phyloP scores from a whole-genome alignment of 2,888 invertebrate species.

The Plutella xylostella region DNA sequence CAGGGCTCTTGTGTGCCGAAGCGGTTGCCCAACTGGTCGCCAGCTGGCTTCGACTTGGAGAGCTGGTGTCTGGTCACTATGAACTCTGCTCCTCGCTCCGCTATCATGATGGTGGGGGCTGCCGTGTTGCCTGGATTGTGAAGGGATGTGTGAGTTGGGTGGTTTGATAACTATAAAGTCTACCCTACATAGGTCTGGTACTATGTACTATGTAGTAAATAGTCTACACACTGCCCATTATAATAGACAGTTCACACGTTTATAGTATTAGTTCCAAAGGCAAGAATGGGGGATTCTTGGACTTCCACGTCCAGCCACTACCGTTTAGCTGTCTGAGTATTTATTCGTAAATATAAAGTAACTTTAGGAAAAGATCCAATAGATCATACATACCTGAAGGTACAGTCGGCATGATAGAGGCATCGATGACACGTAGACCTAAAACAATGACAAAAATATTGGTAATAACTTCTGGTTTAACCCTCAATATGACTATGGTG shows the following conservation, averaged over 20 bases:
- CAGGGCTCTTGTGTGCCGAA: slow-evolving; percentile 28
- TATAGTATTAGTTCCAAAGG: too few relatives aligned
- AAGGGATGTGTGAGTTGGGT: not conserved
- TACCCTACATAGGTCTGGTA: too few relatives aligned
- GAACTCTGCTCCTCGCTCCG: slow-evolving; percentile 66
- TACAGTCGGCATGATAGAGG: slow-evolving; percentile 72
- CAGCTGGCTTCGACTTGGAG: slow-evolving; percentile 29
- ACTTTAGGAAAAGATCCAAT: not conserved
- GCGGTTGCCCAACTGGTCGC: slow-evolving; percentile 22
- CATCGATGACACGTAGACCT: slow-evolving; percentile 70
- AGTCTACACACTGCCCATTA: not conserved
- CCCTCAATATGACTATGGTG: not conserved
- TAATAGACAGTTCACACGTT: too few relatives aligned
- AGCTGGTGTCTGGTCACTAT: slow-evolving; percentile 56
- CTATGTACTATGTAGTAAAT: not conserved
- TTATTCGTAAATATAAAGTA: not conserved
- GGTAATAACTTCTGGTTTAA: not conserved
- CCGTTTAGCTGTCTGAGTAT: too few relatives aligned
- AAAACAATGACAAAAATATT: slow-evolving; percentile 17
- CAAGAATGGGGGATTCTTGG: too few relatives aligned
- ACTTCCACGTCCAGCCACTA: too few relatives aligned
- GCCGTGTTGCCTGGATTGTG: slow-evolving; percentile 61
- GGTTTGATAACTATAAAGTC: too few relatives aligned
- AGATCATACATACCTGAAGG: slow-evolving; percentile 37
- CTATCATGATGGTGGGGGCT: slow-evolving; percentile 71